Evolutionary conservation across 2,797 vertebrate genomes (phyloP).

Genomic region (Allobates femoralis): DNA sequence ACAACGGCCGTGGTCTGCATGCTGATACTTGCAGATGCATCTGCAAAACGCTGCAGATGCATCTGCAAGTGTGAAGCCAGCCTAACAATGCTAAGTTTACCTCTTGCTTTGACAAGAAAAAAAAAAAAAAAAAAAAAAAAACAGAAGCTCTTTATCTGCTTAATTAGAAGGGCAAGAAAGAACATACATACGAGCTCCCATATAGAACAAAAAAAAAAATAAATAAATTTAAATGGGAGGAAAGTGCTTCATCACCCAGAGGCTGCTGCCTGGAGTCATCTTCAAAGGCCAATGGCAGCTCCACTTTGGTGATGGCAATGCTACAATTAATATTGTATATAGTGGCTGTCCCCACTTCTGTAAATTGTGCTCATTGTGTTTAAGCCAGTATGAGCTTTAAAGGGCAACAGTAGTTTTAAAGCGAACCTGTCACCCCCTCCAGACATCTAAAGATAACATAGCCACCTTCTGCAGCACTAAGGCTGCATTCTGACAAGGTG

Average conservation of each 20-base stretch:
- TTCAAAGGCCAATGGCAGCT: background rate
- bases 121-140: slow-evolving; percentile 81
- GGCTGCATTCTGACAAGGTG: no score
- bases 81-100: slow-evolving; percentile 83
- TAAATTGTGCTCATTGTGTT: no score
- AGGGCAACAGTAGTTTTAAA: no score
- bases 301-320: background rate
- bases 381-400: no score
- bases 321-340: background rate
- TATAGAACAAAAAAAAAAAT: slow-evolving; percentile 76
- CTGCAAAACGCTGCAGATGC: no score
- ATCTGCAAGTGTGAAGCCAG: no score
- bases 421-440: no score
- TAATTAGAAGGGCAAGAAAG: slow-evolving; percentile 73
- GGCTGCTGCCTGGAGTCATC: slow-evolving; percentile 1
- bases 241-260: slow-evolving; percentile 77
- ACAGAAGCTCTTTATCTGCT: slow-evolving; percentile 76
- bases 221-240: slow-evolving; percentile 69
- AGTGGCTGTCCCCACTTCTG: background rate
- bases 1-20: no score
- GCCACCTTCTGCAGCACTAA: no score
- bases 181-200: slow-evolving; percentile 70
- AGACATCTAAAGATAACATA: no score
- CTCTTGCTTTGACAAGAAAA: slow-evolving; percentile 79
- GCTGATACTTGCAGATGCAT: no score